These are phyloP conservation scores for Campylomormyrus numenius DNA, from an alignment of 2,113 vertebrate species.

Conservation along the genomic window DNA sequence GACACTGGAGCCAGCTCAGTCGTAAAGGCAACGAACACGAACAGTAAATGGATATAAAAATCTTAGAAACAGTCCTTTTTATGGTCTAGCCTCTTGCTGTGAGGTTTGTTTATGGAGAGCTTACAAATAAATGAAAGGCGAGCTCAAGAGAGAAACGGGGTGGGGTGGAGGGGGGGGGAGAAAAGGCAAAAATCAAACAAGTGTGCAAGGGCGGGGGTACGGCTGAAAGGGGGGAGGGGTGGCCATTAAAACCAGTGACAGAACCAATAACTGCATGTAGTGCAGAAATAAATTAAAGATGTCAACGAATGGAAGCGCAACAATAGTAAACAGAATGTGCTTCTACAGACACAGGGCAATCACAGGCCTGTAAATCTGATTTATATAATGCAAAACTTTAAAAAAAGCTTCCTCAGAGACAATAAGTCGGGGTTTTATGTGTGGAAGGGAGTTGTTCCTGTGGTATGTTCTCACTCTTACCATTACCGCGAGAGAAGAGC, in stretches of 20 bases:
- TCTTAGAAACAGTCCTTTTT: constrained; percentile 53
- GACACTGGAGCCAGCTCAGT: constrained; percentile 59
- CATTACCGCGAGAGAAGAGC: neutral
- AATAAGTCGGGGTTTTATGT: neutral
- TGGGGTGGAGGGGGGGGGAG: constrained; percentile 16
- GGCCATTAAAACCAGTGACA: constrained; percentile 11
- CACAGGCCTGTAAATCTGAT: constrained; percentile 16
- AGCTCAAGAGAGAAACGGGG: constrained; percentile 19
- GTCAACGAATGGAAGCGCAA: constrained; percentile 1
- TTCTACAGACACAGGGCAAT: neutral
- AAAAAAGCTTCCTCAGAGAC: neutral
- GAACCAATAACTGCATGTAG: neutral
- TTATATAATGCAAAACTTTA: constrained; percentile 16
- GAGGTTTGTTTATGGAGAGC: constrained; percentile 44
- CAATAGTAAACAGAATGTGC: constrained; percentile 6
- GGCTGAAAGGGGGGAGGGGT: neutral
- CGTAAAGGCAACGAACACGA: constrained; percentile 58
- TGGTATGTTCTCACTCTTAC: neutral
- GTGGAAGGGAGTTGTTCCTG: neutral
- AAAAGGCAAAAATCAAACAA: constrained; percentile 16
- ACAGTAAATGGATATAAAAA: constrained; percentile 63
- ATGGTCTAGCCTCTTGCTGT: constrained; percentile 44
- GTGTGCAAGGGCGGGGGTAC: neutral
- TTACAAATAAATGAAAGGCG: constrained; percentile 32
- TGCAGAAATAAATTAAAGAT: constrained; percentile 16